Base-by-base conservation (phyloP, 1,140 invertebrate species). In the Dufourea novaeangliae region DNA sequence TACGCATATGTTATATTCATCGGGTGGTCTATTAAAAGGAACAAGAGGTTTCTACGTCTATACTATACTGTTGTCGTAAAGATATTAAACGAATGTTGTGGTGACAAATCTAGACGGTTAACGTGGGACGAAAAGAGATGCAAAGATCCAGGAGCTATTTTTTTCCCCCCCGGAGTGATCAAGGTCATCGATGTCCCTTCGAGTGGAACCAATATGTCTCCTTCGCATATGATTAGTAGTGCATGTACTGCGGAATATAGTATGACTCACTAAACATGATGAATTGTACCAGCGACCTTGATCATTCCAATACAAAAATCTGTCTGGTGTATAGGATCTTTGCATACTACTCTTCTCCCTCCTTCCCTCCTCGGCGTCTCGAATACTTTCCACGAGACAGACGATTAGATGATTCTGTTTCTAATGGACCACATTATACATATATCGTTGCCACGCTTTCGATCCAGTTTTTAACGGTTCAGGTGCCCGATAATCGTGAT, bases 401-500 rank as follows among this genome's bases (percentile, higher is more conserved):
- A 44, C 14, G 41, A 44, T 46, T 5, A 25, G 25, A n/a, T 17
- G 25, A 17, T 17, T 32, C 25, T 1, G 41, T 32, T 50, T 17
- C 25, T 66, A 27, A 27, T 14, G 11, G 27, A 29, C 3, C 44
- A 25, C 27, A 32, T 6, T 10, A n/a, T 57, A 61, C 22, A 25
- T 72, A 50, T 7, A 50, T 27, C 6, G 4, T 8, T 12, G 46
- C 20, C 17, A 44, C 27, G 71, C 27, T 37, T 56, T 46, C 68
- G n/a, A 54, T 71, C n/a, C 57, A 29, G n/a, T 70, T 77, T n/a
- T 70, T 25, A 70, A 37, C 34, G 67, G 68, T 27, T 46, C 52
- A 56, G 63, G 34, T 44, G 34, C 44, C 14, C 66, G 66, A 82
- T 79, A 79, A 83, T 83, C 80, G 64, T 63, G 81, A 73, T 79